These are phyloP conservation scores for Diorhabda elongata DNA, from an alignment of 1,140 invertebrate genomes.

Conservation along the genomic window DNA sequence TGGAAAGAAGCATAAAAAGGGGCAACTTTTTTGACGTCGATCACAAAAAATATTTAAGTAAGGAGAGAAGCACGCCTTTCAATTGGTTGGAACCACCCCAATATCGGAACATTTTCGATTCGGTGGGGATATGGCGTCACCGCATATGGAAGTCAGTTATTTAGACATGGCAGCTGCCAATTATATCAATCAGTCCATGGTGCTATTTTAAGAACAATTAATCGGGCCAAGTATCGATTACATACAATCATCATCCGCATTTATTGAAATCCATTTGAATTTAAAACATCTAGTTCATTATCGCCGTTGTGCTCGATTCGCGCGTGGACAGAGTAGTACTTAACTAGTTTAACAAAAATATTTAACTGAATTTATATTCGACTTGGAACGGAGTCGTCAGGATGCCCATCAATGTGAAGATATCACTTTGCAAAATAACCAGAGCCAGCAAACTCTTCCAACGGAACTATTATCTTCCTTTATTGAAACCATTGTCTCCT, in stretches of 20 bases:
- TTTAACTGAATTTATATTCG: background rate
- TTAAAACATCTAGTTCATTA: conserved; percentile 32
- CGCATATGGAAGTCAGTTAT: conserved; percentile 43
- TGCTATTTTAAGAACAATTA: conserved; percentile 30
- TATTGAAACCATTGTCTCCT: conserved; percentile 74
- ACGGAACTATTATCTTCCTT: conserved; percentile 77
- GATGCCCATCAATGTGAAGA: conserved; percentile 43
- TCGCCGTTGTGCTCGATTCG: conserved; percentile 23
- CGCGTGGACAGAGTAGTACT: conserved; percentile 10
- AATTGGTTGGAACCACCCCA: conserved; percentile 40
- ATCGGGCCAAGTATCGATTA: conserved; percentile 34
- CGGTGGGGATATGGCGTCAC: conserved; percentile 44
- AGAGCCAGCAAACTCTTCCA: conserved; percentile 72
- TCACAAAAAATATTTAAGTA: conserved; percentile 41
- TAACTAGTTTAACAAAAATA: conserved; percentile 12
- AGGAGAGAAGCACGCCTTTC: conserved; percentile 30
- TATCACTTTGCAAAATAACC: conserved; percentile 76
- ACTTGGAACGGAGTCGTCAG: conserved; percentile 4
- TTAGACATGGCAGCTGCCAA: conserved; percentile 32
- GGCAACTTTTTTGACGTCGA: conserved; percentile 44
- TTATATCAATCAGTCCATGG: conserved; percentile 34
- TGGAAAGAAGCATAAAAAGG: conserved; percentile 40
- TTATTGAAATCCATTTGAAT: conserved; percentile 23
- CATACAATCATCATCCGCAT: conserved; percentile 24
- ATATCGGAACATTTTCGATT: conserved; percentile 39